These are phyloP conservation scores for Mimumesa dahlbomi DNA, from an alignment of 2,888 invertebrate genomes.

Conservation along the genomic window DNA sequence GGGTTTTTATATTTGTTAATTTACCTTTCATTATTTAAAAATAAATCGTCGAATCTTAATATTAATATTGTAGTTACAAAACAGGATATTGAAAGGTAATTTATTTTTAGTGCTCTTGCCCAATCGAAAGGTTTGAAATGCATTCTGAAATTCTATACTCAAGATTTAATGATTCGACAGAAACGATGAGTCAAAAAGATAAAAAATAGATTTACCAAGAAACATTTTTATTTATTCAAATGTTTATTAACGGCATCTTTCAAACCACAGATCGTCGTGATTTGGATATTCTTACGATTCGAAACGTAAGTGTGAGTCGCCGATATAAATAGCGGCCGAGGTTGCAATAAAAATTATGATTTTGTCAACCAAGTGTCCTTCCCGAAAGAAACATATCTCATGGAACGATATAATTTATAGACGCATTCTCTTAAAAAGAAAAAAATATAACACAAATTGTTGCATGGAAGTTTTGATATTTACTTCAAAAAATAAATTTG, in stretches of 20 bases:
- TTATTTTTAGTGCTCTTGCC: conserved; percentile 9
- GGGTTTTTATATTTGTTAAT: too few species aligned
- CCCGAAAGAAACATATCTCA: conserved; percentile 6
- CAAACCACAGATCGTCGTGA: not conserved
- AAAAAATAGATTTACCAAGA: too few species aligned
- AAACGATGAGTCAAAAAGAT: too few species aligned
- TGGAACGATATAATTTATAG: conserved; percentile 42
- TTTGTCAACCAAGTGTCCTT: conserved; percentile 55
- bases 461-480: conserved; percentile 38
- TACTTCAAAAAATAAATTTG: too few species aligned
- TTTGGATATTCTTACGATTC: not conserved
- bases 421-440: conserved; percentile 19
- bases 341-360: conserved; percentile 64
- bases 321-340: conserved; percentile 52
- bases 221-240: not conserved
- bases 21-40: too few species aligned
- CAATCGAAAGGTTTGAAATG: conserved; percentile 29
- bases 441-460: conserved; percentile 23
- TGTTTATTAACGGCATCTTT: not conserved
- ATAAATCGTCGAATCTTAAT: too few species aligned
- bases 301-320: conserved; percentile 10
- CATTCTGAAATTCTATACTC: conserved; percentile 23
- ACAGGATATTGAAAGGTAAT: too few species aligned
- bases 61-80: too few species aligned
- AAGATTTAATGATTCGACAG: too few species aligned